Percentiles rank a stretch among this genome's conserved stretches.
Conservation (phyloP, 2,888 invertebrate species). For the Venusia cambrica region DNA sequence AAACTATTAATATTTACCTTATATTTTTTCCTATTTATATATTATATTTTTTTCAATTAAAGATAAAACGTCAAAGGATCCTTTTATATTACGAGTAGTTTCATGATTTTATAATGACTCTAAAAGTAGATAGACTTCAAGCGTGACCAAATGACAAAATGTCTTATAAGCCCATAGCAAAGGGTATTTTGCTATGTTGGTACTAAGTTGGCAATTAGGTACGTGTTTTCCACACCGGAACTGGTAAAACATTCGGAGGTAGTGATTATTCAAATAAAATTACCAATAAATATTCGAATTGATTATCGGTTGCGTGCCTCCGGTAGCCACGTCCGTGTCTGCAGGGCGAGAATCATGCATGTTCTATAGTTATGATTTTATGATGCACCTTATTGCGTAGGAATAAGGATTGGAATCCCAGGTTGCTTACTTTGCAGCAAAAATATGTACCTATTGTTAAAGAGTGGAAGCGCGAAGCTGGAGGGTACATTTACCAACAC, state of each 20-base stretch:
- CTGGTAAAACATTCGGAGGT: constrained; percentile 23
- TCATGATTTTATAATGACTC: too few species aligned
- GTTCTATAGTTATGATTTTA: constrained; percentile 14
- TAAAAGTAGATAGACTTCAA: too few species aligned
- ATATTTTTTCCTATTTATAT: too few species aligned
- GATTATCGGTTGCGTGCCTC: constrained; percentile 53
- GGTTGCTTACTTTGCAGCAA: constrained; percentile 15
- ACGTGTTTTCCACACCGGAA: constrained; percentile 24
- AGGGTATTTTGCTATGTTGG: too few species aligned
- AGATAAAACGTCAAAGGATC: too few species aligned
- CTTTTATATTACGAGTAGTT: too few species aligned
- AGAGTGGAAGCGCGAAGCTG: constrained; percentile 36
- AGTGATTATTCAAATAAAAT: constrained; percentile 31
- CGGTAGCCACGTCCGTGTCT: constrained; percentile 63
- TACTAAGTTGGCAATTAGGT: too few species aligned
- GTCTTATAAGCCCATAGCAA: too few species aligned
- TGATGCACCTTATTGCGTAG: constrained; percentile 12
- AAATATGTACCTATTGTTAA: constrained; percentile 25
- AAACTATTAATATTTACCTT: too few species aligned
- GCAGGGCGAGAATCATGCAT: constrained; percentile 38
- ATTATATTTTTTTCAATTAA: too few species aligned
- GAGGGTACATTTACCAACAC: constrained; percentile 45
- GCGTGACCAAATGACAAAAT: too few species aligned
- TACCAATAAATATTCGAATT: constrained; percentile 40
- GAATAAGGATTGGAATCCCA: constrained; percentile 18